Percentiles rank a stretch among this genome's conserved stretches.
Evolutionary conservation across 2,797 vertebrate genomes (phyloP).

Genomic region (Austrolebias charrua): DNA sequence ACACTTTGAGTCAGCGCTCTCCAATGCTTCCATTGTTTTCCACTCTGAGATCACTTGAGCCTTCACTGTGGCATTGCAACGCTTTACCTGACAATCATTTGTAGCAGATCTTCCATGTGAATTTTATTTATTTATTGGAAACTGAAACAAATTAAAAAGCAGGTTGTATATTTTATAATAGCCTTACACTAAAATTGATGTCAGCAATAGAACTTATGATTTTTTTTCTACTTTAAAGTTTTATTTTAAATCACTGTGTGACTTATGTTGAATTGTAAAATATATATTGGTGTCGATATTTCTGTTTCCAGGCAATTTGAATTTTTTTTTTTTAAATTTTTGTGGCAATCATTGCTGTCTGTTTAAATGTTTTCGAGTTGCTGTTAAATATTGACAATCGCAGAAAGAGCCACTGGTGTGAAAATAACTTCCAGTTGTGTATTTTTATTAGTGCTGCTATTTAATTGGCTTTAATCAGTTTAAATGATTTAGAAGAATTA

Average conservation of each 20-base stretch:
- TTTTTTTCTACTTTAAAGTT: slow-evolving; percentile 7
- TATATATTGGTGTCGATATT: slow-evolving; percentile 33
- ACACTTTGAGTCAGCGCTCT: slow-evolving; percentile 70
- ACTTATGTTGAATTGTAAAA: slow-evolving; percentile 11
- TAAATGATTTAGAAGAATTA: background rate
- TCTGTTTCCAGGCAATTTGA: slow-evolving; percentile 1
- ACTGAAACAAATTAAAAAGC: slow-evolving; percentile 52
- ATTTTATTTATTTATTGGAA: slow-evolving; percentile 40
- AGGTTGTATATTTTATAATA: slow-evolving; percentile 64
- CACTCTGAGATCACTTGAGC: slow-evolving; percentile 69
- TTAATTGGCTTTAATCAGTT: slow-evolving; percentile 11
- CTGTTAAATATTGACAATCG: no score
- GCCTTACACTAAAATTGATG: slow-evolving; percentile 73
- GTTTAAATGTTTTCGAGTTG: no score
- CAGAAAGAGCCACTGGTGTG: no score
- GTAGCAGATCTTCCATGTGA: slow-evolving; percentile 58
- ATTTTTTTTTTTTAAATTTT: slow-evolving; percentile 26
- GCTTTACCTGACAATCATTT: slow-evolving; percentile 80
- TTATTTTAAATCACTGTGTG: slow-evolving; percentile 20
- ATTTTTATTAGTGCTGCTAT: background rate
- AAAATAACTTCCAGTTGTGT: no score
- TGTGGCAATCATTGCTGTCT: no score
- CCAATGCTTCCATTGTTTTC: slow-evolving; percentile 71
- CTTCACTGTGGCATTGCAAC: slow-evolving; percentile 81
- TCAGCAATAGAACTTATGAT: slow-evolving; percentile 60